phyloP scores from a whole-genome alignment of 2,888 invertebrate genomes.

The Meloe dianella region DNA sequence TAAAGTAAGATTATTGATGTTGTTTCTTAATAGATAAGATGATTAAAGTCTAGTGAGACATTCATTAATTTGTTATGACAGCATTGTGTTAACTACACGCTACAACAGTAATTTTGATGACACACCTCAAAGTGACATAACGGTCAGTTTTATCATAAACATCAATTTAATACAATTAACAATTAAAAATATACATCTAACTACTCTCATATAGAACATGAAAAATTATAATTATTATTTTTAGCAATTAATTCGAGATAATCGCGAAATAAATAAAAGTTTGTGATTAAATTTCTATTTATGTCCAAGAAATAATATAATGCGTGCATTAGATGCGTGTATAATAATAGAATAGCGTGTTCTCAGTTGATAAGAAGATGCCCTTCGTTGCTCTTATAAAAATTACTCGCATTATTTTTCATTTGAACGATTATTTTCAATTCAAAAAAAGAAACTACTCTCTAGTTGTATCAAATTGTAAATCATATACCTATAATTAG shows the following conservation, averaged over 20 bases:
- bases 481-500: background rate
- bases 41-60: conserved; percentile 56
- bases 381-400: conserved; percentile 34
- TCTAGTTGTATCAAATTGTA: too few relatives aligned
- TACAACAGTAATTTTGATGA: conserved; percentile 61
- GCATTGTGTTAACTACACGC: conserved; percentile 61
- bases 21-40: conserved; percentile 22
- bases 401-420: background rate
- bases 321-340: conserved; percentile 45
- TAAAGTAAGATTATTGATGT: background rate
- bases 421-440: background rate
- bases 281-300: conserved; percentile 3
- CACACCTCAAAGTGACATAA: conserved; percentile 47
- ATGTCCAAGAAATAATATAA: conserved; percentile 15
- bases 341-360: conserved; percentile 46
- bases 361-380: conserved; percentile 47
- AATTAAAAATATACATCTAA: background rate
- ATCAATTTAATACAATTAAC: conserved; percentile 11
- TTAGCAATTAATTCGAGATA: background rate
- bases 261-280: background rate
- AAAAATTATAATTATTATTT: background rate
- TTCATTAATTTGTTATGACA: conserved; percentile 62
- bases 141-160: conserved; percentile 18
- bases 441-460: too few relatives aligned
- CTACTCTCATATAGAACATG: background rate